Evolutionary conservation across 2,797 vertebrate species (phyloP), one percentile per base, ranked within the genome.

Genomic region (Danio tinwini): DNA sequence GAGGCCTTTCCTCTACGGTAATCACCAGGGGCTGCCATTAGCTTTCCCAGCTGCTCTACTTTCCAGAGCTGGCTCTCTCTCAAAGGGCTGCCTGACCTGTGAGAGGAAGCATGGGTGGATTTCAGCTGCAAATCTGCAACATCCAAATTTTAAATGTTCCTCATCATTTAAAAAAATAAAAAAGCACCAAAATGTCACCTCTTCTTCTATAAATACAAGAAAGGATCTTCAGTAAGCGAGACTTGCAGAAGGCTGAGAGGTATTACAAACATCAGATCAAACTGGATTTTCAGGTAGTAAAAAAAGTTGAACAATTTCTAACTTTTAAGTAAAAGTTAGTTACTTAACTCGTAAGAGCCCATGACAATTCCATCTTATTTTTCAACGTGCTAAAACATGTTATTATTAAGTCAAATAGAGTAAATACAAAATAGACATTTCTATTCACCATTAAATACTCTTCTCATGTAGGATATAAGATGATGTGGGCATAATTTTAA

Each of bases 21-120:
- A 91, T 93, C 90, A 90, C 88, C 56, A 85, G 81, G 88, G 88
- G 88, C 85, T 86, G 88, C 85, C 52, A 62, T 85, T 81, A 75
- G 76, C 88, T 88, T 94, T 94, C 93, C 93, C 93, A 94, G 91
- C 88, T 72, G 64, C 93, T 94, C 91, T 90, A 87, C 89, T 94
- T 94, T 93, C 93, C 84, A 86, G 49, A 9, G 81, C 88, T 94
- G 94, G 93, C 92, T 80, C 83, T 11, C 78, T 86, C 88, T 94
- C 91, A 94, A 92, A 85, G 85, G 80, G 62, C 77, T 40, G 44
- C 80, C 85, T 81, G 78, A 63, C 84, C 78, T 84, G 55, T 81
- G 61, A 83, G 80, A 84, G 68, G 82, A 74, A 67, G 59, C 65
- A 63, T 74, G 56, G 69, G 58, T 83, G 69, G 72, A 70, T 72